These are phyloP conservation scores for Poeciliopsis retropinna DNA, from an alignment of 2,113 vertebrate genomes.

Conservation along the genomic window DNA sequence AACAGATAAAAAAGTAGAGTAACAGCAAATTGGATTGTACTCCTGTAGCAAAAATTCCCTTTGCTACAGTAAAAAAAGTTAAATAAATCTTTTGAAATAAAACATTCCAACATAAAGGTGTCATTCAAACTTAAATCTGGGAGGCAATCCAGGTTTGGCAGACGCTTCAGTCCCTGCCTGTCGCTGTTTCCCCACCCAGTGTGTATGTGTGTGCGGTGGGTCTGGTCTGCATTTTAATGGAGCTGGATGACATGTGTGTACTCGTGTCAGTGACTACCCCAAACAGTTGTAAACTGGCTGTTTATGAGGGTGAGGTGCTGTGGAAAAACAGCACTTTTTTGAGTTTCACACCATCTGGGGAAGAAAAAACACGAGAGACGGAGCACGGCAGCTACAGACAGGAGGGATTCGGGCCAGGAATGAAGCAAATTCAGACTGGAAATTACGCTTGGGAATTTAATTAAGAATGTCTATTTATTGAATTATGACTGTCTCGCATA, in stretches of 20 bases:
- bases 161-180: constrained; percentile 27
- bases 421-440: constrained; percentile 16
- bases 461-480: constrained; percentile 16
- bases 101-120: constrained; percentile 29
- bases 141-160: constrained; percentile 48
- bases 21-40: background rate
- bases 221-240: constrained; percentile 73
- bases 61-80: constrained; percentile 13
- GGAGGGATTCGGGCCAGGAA: constrained; percentile 12
- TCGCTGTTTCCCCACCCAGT: constrained; percentile 26
- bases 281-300: constrained; percentile 77
- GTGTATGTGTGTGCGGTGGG: constrained; percentile 58
- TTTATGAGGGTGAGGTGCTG: constrained; percentile 75
- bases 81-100: constrained; percentile 1
- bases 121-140: constrained; percentile 40
- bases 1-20: background rate
- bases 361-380: constrained; percentile 20
- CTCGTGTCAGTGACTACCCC: constrained; percentile 71
- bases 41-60: background rate
- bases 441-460: constrained; percentile 7
- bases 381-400: constrained; percentile 1
- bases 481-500: constrained; percentile 2
- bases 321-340: constrained; percentile 57
- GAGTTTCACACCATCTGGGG: constrained; percentile 70
- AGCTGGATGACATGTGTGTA: constrained; percentile 68